Base-by-base conservation (phyloP, 2,797 vertebrate genomes). In the Melanogrammus aeglefinus region DNA sequence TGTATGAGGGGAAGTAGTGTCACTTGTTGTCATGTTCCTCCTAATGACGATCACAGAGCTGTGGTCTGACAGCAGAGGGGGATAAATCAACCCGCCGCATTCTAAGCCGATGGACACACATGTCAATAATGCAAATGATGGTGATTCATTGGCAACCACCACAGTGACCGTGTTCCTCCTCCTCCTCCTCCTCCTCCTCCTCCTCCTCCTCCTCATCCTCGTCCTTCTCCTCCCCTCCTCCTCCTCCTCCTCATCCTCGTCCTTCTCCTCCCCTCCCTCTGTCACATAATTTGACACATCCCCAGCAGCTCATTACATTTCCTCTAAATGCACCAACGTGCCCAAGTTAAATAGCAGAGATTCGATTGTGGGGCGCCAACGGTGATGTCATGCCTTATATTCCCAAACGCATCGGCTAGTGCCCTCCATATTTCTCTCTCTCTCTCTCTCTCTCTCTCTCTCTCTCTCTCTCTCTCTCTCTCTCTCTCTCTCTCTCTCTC, bases 321-420 rank as follows among this genome's bases (percentile, higher is more conserved):
- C 63, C 76, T 80, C 84, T 79, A 57, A 82, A 33, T 83, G 81
- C 86, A 75, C 84, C 75, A 80, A 81, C 66, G 77, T 83, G 81
- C 78, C 51, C 18, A 14, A n/a, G 51, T 57, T 75, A 81, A 90
- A 86, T 74, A 85, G 83, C 86, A 84, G 86, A 86, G 86, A 85
- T 81, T 75, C 73, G 73, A 38, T 57, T 71, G 39, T 80, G 76
- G 79, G 18, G 47, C 75, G 86, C 89, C 82, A 89, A 75, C 66
- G 85, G 82, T 93, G 91, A 93, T 89, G 90, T 93, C 89, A 93
- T 88, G 81, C 80, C 73, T 76, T 78, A 79, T 88, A 88, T 89
- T 90, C 89, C 86, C 88, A 85, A 86, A 91, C 82, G 86, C 78
- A 83, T 89, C 88, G 83, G 47, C 47, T 51, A 51, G 1, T 51